These are phyloP conservation scores for Chlorops oryzae DNA, from an alignment of 1,140 invertebrate species.

Conservation along the genomic window DNA sequence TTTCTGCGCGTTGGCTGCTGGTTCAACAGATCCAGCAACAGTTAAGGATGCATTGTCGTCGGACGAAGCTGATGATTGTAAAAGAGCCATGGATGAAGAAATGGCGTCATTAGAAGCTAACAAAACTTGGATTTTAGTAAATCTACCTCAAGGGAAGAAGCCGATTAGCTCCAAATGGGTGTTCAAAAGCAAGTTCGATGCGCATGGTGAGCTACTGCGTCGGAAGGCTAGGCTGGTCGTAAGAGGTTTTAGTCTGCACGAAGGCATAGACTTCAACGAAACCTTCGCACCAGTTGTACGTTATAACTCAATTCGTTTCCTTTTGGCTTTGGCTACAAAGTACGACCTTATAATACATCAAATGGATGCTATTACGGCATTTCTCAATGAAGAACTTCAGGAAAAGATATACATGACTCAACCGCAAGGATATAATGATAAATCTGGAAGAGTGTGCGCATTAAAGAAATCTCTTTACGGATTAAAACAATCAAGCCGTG, in stretches of 20 bases:
- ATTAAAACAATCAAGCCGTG: constrained; percentile 22
- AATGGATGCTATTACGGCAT: constrained; percentile 22
- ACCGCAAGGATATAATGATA: constrained; percentile 24
- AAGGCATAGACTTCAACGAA: constrained; percentile 7
- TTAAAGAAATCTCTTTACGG: constrained; percentile 26
- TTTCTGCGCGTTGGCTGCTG: not conserved
- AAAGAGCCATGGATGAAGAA: not conserved
- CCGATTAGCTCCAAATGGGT: constrained; percentile 23
- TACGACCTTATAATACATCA: constrained; percentile 16
- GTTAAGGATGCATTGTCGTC: not conserved
- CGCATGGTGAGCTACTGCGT: not conserved
- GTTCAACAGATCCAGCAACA: not conserved
- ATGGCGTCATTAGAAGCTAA: not conserved
- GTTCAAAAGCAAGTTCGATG: constrained; percentile 17
- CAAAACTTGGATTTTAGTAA: constrained; percentile 17
- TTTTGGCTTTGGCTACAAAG: constrained; percentile 3
- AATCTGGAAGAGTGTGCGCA: constrained; percentile 9
- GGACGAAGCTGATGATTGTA: not conserved
- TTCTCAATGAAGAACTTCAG: constrained; percentile 18
- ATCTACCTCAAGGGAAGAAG: constrained; percentile 16
- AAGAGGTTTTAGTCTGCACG: constrained; percentile 25
- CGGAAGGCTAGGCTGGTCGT: constrained; percentile 35
- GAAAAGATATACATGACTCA: constrained; percentile 47
- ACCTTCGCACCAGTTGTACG: constrained; percentile 9
- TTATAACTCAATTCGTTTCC: constrained; percentile 26